These are phyloP conservation scores for Apogon hyalosoma DNA, from an alignment of 2,797 vertebrate genomes.

Conservation along the genomic window DNA sequence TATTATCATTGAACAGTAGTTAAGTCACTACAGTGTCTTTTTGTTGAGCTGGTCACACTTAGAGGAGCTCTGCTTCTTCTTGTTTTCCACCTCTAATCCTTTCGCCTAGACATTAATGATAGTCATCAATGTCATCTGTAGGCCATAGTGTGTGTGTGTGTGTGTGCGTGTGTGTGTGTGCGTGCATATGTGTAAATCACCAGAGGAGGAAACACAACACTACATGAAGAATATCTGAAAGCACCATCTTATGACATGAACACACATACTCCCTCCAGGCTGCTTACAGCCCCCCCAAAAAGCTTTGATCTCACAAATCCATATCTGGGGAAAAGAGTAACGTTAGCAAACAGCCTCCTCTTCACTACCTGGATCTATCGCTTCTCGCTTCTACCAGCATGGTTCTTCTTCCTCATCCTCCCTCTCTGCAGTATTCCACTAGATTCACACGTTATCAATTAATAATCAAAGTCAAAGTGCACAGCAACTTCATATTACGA, in stretches of 20 bases:
- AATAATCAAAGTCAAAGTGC: not conserved
- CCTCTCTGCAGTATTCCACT: not conserved
- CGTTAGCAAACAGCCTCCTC: not conserved
- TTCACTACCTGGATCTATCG: slow-evolving; percentile 7
- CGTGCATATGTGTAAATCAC: slow-evolving; percentile 7
- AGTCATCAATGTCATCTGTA: slow-evolving; percentile 19
- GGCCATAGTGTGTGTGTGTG: not conserved
- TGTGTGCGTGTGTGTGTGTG: slow-evolving; percentile 1
- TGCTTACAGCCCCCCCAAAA: slow-evolving; percentile 1
- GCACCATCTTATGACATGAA: slow-evolving; percentile 6
- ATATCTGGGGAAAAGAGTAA: slow-evolving; percentile 29
- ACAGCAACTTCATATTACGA: not conserved
- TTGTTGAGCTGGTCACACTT: too few species aligned
- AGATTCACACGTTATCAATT: not conserved
- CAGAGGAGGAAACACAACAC: slow-evolving; percentile 11
- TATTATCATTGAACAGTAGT: too few species aligned
- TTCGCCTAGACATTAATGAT: slow-evolving; percentile 7
- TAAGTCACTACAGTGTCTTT: too few species aligned
- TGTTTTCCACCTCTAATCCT: not conserved
- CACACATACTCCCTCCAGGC: slow-evolving; percentile 25
- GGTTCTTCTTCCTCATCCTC: not conserved
- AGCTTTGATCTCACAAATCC: slow-evolving; percentile 43
- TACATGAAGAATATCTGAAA: slow-evolving; percentile 25
- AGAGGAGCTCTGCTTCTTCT: not conserved
- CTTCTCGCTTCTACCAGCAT: not conserved